Conservation (phyloP, 2,113 vertebrate genomes). For the Pelodiscus sinensis region DNA sequence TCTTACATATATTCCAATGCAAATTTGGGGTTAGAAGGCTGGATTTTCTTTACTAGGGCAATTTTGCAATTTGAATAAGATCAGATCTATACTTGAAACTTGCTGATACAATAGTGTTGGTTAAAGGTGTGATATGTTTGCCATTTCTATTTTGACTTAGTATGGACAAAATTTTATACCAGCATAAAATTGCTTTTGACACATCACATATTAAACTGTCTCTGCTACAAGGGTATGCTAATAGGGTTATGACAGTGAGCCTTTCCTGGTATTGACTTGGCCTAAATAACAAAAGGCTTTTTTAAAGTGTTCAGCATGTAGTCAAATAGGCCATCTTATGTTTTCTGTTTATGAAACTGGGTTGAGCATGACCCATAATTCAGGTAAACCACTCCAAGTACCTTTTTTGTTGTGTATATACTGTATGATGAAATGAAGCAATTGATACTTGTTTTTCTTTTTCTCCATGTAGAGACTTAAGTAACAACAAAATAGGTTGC, state of each 20-base stretch:
- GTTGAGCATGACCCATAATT: not conserved
- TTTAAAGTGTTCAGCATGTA: not conserved
- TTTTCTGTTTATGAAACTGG: not conserved
- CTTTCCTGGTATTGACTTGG: not conserved
- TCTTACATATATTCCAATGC: not conserved
- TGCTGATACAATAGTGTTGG: not conserved
- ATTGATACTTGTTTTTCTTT: not conserved
- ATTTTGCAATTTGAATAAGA: not conserved
- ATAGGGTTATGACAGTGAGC: not conserved
- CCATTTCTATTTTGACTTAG: not conserved
- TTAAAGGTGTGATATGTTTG: not conserved
- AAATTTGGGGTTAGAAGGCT: not conserved
- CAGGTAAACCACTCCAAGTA: not conserved
- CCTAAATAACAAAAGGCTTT: not conserved
- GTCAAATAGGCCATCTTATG: not conserved
- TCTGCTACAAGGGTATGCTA: not conserved
- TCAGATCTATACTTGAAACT: not conserved
- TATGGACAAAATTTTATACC: not conserved
- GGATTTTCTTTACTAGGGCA: not conserved
- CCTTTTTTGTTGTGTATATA: not conserved
- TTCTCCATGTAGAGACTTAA: constrained; percentile 85
- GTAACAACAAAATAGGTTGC: constrained; percentile 96
- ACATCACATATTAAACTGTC: not conserved
- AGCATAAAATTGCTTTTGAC: not conserved
- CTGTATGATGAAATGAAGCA: not conserved